Evolutionary conservation across 2,797 vertebrate species (phyloP).

Genomic region (Notoglanidium macrostoma): DNA sequence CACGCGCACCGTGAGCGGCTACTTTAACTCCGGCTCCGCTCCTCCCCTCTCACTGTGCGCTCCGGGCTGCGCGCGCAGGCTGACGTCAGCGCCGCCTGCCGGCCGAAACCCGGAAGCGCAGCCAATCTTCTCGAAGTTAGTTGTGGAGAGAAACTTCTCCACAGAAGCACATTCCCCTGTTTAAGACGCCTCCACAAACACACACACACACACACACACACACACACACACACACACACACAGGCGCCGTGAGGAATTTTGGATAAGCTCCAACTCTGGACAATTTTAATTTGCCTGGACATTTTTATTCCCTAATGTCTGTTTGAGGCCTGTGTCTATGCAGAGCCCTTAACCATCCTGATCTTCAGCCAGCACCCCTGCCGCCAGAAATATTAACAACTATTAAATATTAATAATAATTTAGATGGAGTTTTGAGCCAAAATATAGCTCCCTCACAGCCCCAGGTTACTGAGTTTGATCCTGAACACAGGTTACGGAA

Average conservation of each 20-base stretch:
- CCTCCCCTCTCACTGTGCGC: constrained; percentile 73
- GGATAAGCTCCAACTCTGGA: background rate
- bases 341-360: background rate
- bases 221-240: background rate
- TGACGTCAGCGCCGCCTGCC: constrained; percentile 69
- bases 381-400: background rate
- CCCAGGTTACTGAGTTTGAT: background rate
- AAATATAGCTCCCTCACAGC: background rate
- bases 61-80: constrained; percentile 21
- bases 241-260: background rate
- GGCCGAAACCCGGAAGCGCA: constrained; percentile 51
- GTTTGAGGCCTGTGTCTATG: background rate
- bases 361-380: background rate
- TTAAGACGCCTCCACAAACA: background rate
- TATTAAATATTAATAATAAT: background rate
- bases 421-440: too few species aligned
- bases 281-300: background rate
- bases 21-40: constrained; percentile 76
- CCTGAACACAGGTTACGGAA: background rate
- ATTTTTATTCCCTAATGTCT: background rate
- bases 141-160: background rate
- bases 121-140: background rate
- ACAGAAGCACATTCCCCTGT: background rate
- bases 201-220: background rate
- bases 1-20: constrained; percentile 68